Conservation (phyloP, 2,797 vertebrate genomes). For the Gadopsis marmoratus region DNA sequence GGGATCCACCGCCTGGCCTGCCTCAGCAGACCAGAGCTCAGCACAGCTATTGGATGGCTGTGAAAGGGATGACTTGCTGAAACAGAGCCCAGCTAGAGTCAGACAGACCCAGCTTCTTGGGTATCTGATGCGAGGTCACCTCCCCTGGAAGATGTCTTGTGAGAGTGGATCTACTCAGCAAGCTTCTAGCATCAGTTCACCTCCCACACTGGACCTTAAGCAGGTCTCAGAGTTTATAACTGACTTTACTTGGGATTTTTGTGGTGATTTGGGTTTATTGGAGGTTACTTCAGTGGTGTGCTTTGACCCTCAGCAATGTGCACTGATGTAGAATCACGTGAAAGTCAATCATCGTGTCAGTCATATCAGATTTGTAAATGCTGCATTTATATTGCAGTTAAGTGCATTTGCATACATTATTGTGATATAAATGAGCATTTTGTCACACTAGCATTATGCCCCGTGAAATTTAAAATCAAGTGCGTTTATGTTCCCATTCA, state of each 20-base stretch:
- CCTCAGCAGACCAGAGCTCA: constrained; percentile 60
- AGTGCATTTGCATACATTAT: background rate
- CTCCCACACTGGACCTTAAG: constrained; percentile 40
- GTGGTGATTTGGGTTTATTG: constrained; percentile 27
- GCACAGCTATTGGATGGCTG: constrained; percentile 58
- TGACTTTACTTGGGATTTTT: background rate
- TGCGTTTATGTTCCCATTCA: background rate
- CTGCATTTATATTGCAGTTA: constrained; percentile 1
- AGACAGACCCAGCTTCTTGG: constrained; percentile 38
- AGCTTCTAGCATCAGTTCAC: constrained; percentile 32
- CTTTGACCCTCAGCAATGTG: constrained; percentile 11
- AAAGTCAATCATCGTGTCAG: background rate
- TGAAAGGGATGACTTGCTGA: constrained; percentile 59
- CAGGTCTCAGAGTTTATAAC: constrained; percentile 23
- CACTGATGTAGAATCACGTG: constrained; percentile 4
- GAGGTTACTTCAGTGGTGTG: constrained; percentile 20
- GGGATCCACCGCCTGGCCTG: constrained; percentile 57
- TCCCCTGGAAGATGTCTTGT: constrained; percentile 31
- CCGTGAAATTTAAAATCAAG: background rate
- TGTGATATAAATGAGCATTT: constrained; percentile 2
- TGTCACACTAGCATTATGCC: background rate
- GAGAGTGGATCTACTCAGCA: constrained; percentile 41
- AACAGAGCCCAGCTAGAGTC: constrained; percentile 49
- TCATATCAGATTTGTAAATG: background rate
- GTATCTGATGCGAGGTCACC: constrained; percentile 53